Conservation (phyloP, 2,888 invertebrate species). For the Bellardia bayeri region DNA sequence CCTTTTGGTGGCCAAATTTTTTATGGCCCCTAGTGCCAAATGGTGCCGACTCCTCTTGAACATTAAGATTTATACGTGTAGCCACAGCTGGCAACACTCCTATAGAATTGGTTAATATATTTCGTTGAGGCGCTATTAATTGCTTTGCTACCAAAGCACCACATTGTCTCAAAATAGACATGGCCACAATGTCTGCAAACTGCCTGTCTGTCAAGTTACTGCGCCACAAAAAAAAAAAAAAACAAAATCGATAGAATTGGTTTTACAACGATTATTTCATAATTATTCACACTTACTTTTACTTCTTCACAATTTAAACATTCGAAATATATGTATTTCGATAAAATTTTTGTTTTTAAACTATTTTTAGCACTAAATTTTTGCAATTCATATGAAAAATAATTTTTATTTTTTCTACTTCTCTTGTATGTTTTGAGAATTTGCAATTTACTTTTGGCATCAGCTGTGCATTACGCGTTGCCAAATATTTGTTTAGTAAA, state of each 20-base stretch:
- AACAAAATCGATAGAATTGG: neutral
- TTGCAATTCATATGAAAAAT: slow-evolving; percentile 17
- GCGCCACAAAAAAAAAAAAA: neutral
- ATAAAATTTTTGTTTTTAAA: neutral
- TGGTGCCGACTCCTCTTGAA: slow-evolving; percentile 7
- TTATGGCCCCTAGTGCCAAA: slow-evolving; percentile 83
- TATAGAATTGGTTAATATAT: slow-evolving; percentile 12
- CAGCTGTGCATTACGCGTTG: neutral
- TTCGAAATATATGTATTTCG: neutral
- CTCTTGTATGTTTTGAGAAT: neutral
- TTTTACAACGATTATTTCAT: neutral
- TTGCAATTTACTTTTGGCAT: neutral
- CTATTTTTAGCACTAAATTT: slow-evolving; percentile 22
- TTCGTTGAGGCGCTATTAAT: slow-evolving; percentile 44
- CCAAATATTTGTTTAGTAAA: neutral
- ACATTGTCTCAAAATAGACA: slow-evolving; percentile 77
- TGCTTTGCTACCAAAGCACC: slow-evolving; percentile 73
- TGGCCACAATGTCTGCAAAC: slow-evolving; percentile 4
- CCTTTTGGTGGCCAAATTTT: slow-evolving; percentile 86
- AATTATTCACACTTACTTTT: neutral
- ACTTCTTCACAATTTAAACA: neutral
- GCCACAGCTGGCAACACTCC: slow-evolving; percentile 17
- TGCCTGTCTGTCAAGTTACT: neutral
- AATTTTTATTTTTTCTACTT: neutral
- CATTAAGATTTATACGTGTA: slow-evolving; percentile 19